A percentile compares a stretch with the other conserved stretches of the same genome.
These are phyloP conservation scores for Drosophila nannoptera DNA, from an alignment of 1,140 invertebrate genomes.

Conservation along the genomic window DNA sequence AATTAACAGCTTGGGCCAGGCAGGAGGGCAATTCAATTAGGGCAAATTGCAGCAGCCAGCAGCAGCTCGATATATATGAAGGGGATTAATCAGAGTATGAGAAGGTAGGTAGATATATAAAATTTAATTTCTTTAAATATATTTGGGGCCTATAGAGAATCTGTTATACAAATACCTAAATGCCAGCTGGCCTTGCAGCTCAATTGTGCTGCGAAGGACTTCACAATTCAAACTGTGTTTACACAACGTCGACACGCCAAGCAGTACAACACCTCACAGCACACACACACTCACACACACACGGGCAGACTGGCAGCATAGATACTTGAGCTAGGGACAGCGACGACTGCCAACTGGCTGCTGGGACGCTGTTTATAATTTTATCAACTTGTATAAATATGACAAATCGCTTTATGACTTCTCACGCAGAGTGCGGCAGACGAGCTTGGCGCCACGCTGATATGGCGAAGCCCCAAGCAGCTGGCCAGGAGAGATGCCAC, in stretches of 20 bases:
- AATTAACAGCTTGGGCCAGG: too few relatives aligned
- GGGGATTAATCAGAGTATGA: too few relatives aligned
- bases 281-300: not conserved
- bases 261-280: not conserved
- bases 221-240: slow-evolving; percentile 17
- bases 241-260: slow-evolving; percentile 22
- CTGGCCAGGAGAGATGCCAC: slow-evolving; percentile 34
- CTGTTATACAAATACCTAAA: not conserved
- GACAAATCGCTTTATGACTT: slow-evolving; percentile 78
- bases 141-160: not conserved
- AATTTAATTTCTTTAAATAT: not conserved
- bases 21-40: not conserved
- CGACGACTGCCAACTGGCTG: slow-evolving; percentile 7
- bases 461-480: slow-evolving; percentile 41
- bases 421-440: slow-evolving; percentile 55
- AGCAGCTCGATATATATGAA: not conserved
- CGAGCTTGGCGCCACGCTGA: slow-evolving; percentile 49
- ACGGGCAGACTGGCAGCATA: not conserved
- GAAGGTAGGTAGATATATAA: too few relatives aligned
- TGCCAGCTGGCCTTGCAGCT: slow-evolving; percentile 3
- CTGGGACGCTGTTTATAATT: slow-evolving; percentile 68
- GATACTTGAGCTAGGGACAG: slow-evolving; percentile 11
- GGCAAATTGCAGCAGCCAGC: not conserved
- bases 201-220: slow-evolving; percentile 6
- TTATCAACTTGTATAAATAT: slow-evolving; percentile 78